These are phyloP conservation scores for Corythornis vintsioides DNA, from an alignment of 2,113 vertebrate genomes.

Conservation along the genomic window DNA sequence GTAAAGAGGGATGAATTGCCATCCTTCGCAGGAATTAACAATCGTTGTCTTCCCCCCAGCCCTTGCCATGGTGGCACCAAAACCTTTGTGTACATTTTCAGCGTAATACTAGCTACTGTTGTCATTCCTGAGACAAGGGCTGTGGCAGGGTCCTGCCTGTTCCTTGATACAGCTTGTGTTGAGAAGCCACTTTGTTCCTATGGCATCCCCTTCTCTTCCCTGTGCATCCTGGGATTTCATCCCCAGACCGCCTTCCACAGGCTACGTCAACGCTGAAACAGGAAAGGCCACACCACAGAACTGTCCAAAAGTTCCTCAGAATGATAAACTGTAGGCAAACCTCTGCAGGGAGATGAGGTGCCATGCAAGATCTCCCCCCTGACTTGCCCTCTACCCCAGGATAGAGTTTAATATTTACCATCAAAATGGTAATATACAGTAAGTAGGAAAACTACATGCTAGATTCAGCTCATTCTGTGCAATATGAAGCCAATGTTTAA, in stretches of 20 bases:
- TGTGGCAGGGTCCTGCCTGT: neutral
- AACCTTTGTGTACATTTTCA: neutral
- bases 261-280: neutral
- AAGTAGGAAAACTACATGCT: neutral
- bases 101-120: neutral
- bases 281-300: neutral
- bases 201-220: neutral
- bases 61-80: neutral
- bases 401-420: neutral
- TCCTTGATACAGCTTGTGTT: neutral
- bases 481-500: conserved; percentile 18
- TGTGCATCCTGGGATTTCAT: neutral
- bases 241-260: neutral
- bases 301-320: neutral
- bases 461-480: neutral
- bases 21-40: neutral
- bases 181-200: neutral
- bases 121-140: neutral
- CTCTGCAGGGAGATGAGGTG: neutral
- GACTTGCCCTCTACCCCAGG: neutral
- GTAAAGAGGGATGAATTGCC: rapidly evolving
- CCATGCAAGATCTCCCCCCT: neutral
- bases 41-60: rapidly evolving
- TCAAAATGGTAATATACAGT: neutral
- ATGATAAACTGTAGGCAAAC: neutral